Conservation (phyloP, 2,797 vertebrate genomes). For the Esox lucius region DNA sequence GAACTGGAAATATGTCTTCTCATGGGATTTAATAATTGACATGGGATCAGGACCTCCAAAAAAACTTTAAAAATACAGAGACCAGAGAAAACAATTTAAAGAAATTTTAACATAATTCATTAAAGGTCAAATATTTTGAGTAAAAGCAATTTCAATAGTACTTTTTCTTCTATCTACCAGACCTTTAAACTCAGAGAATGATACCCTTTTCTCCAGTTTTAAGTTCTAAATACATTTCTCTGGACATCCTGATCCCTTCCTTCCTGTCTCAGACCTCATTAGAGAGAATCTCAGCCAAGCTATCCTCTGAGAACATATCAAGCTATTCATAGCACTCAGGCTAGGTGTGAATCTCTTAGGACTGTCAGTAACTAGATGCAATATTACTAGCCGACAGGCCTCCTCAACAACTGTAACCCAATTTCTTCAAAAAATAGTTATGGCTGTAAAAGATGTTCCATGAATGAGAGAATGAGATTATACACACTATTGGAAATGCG, state of each 20-base stretch:
- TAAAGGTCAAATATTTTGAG: too few species aligned
- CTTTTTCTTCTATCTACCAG: too few species aligned
- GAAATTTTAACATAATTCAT: too few species aligned
- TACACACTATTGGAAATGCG: too few species aligned
- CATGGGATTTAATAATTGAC: too few species aligned
- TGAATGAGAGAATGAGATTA: background rate
- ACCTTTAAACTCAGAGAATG: too few species aligned
- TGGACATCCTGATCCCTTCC: constrained; percentile 16
- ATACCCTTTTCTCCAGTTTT: background rate
- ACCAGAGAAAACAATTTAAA: too few species aligned
- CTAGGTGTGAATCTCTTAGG: constrained; percentile 48
- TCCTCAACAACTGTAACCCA: constrained; percentile 39
- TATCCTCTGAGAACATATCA: constrained; percentile 56
- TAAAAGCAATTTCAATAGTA: too few species aligned
- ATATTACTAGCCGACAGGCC: constrained; percentile 42
- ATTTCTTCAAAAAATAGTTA: constrained; percentile 38
- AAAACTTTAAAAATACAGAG: too few species aligned
- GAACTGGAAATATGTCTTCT: too few species aligned
- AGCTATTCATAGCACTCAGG: constrained; percentile 67
- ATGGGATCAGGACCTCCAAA: too few species aligned
- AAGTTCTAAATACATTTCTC: too few species aligned
- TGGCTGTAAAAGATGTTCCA: background rate
- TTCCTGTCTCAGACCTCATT: constrained; percentile 55
- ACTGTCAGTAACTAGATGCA: constrained; percentile 35
- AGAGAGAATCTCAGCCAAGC: constrained; percentile 41